Base-by-base conservation (phyloP, 1,140 invertebrate genomes). In the Dufourea novaeangliae region DNA sequence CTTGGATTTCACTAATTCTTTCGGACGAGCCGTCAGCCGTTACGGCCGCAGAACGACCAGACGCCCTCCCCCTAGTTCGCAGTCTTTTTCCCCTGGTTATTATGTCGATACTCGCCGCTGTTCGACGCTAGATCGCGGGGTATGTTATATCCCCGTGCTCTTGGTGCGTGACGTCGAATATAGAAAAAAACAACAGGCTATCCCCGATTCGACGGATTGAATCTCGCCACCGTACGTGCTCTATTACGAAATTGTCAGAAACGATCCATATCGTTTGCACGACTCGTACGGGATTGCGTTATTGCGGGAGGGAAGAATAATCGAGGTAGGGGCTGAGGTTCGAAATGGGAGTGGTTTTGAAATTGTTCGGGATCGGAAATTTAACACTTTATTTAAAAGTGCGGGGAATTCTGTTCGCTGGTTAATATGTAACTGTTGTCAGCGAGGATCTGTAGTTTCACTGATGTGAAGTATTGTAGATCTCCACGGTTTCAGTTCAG, bases 1-100 rank as follows among this genome's bases (percentile, higher is more conserved):
- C 74, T 86, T 70, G 62, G 73, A 74, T 85, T 87, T 85, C 59
- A 82, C 78, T 78, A 66, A 79, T 87, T 87, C 82, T 82, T 70
- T 57, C 61, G 76, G 67, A 69, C 14, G 66, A 76, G 20, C 71
- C 27, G 22, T 68, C 71, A 22, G n/a, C 34, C 56, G 11, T 7
- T 11, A 34, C 50, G 14, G 27, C 41, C 25, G 27, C 20, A 50
- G n/a, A 50, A 50, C 25, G 32, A 54, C 52, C 44, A 68, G 79
- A 52, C 46, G 29, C 64, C 54, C 37, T 29, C 3, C 27, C 29
- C n/a, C n/a, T n/a, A n/a, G 12, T n/a, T 20, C 20, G 4, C 29
- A 14, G 22, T 44, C 27, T 20, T 70, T 32, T 73, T 83, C 56
- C 46, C n/a, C 20, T 1, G 8, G 5, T 61, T 64, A 39, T 69